Conservation (phyloP, 2,888 invertebrate genomes). For the Balanococcus diminutus region DNA sequence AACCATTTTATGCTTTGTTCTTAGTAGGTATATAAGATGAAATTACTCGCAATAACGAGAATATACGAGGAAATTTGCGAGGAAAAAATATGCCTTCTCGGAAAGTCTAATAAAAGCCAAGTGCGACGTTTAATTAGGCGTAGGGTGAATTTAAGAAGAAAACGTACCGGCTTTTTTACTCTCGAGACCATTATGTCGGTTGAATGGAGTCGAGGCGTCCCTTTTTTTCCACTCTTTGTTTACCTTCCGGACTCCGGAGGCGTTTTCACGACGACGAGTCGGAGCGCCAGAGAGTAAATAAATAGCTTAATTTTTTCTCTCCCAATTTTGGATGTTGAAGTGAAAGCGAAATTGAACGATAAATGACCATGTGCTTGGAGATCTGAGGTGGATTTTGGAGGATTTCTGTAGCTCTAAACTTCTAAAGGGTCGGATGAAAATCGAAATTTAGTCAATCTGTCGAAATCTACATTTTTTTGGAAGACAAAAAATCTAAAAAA, state of each 20-base stretch:
- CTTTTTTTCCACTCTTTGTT: not conserved
- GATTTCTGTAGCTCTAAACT: too few species aligned
- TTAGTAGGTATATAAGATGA: not conserved
- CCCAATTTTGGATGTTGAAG: not conserved
- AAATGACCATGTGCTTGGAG: not conserved
- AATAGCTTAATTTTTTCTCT: not conserved
- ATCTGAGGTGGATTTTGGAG: not conserved
- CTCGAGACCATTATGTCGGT: not conserved
- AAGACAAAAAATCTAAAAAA: too few species aligned
- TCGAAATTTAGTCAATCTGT: too few species aligned
- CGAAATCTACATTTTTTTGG: too few species aligned
- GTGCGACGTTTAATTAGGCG: conserved; percentile 23
- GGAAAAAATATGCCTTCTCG: not conserved
- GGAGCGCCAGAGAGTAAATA: not conserved
- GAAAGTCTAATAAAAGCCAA: not conserved
- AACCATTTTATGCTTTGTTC: not conserved
- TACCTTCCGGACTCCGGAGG: not conserved
- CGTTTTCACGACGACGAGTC: not conserved
- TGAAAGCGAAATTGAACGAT: not conserved
- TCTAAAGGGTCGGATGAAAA: too few species aligned
- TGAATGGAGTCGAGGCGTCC: not conserved
- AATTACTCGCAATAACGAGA: not conserved
- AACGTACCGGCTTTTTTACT: not conserved
- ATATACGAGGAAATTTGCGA: conserved; percentile 15
- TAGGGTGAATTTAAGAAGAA: not conserved